Evolutionary conservation across 2,888 invertebrate genomes (phyloP).

Genomic region (Drosophila nigricruria): DNA sequence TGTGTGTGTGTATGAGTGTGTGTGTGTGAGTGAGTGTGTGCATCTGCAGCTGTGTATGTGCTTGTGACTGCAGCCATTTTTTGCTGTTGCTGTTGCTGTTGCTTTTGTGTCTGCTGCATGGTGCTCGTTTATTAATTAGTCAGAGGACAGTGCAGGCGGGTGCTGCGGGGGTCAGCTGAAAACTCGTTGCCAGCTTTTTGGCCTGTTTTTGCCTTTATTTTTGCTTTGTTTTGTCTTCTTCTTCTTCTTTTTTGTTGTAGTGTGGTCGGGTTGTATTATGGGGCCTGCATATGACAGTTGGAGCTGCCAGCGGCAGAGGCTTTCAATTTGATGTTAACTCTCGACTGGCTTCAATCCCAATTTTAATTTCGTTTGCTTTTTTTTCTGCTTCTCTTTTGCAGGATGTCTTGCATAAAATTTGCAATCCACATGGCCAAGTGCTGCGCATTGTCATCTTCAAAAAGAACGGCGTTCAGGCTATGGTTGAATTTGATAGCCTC

Average conservation of each 20-base stretch:
- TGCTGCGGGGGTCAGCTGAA: background rate
- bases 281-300: constrained; percentile 44
- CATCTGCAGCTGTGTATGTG: background rate
- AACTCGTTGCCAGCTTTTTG: constrained; percentile 28
- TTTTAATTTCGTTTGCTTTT: background rate
- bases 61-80: constrained; percentile 39
- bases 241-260: background rate
- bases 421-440: constrained; percentile 97
- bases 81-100: constrained; percentile 2
- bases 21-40: background rate
- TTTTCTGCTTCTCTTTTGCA: constrained; percentile 87
- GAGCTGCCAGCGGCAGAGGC: constrained; percentile 1
- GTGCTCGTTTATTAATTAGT: constrained; percentile 63
- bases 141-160: constrained; percentile 45
- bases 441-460: constrained; percentile 99
- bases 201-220: background rate
- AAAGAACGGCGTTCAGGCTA: constrained; percentile 99
- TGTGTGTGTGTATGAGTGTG: background rate
- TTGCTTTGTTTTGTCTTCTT: background rate
- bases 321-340: constrained; percentile 33
- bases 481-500: constrained; percentile 98
- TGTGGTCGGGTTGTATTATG: constrained; percentile 4
- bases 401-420: constrained; percentile 99
- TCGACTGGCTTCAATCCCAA: constrained; percentile 23
- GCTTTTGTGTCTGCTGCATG: constrained; percentile 9